Percentiles rank a stretch among this genome's conserved stretches.
Evolutionary conservation across 1,140 invertebrate genomes (phyloP).

Genomic region (Rhopalosiphum padi): DNA sequence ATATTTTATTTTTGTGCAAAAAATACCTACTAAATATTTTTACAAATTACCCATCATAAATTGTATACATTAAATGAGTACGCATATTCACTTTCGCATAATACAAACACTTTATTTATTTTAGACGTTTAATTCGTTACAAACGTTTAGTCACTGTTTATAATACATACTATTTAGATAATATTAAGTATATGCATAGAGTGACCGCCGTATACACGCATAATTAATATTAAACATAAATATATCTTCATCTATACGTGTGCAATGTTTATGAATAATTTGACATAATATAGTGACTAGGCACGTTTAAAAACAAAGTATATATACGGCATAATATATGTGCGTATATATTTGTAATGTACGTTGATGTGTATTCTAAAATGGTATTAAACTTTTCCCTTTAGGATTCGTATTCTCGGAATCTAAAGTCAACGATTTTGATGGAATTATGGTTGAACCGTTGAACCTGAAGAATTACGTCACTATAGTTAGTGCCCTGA

Average conservation of each 20-base stretch:
- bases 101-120: background rate
- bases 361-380: background rate
- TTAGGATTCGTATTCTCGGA: background rate
- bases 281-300: background rate
- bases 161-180: background rate
- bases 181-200: background rate
- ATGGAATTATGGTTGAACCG: background rate
- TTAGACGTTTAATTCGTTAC: background rate
- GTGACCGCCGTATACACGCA: background rate
- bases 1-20: background rate
- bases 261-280: background rate
- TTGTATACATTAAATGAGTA: no score
- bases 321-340: background rate
- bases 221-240: constrained; percentile 3
- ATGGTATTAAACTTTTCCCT: background rate
- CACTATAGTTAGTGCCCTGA: background rate
- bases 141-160: background rate
- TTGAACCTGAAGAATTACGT: background rate
- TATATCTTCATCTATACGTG: background rate
- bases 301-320: background rate
- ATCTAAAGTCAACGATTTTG: background rate
- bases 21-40: no score
- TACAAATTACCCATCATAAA: no score
- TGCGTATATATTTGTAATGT: background rate
- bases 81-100: no score